Percentiles rank a stretch among this genome's conserved stretches.
phyloP scores from a whole-genome alignment of 2,797 vertebrate species.

The Hirundo rustica region DNA sequence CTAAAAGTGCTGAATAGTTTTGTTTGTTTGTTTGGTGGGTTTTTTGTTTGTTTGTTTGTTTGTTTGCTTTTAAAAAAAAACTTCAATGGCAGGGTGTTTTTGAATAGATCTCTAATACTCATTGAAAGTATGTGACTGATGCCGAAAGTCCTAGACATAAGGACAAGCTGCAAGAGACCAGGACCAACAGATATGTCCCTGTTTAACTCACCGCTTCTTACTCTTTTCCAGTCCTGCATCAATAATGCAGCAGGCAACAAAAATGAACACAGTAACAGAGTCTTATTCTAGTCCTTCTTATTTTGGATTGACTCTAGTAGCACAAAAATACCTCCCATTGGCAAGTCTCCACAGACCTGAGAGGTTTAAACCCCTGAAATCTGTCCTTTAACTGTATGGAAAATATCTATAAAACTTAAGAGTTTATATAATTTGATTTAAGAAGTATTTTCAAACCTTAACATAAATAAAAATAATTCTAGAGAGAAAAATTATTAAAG shows the following conservation, averaged over 20 bases:
- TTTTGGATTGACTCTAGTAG: background rate
- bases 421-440: background rate
- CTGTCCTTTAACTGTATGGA: background rate
- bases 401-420: background rate
- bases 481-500: background rate
- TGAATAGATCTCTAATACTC: conserved; percentile 12
- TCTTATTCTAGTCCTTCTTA: background rate
- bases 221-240: background rate
- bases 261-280: background rate
- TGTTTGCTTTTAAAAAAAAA: background rate
- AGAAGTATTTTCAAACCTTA: background rate
- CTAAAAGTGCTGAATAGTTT: conserved; percentile 30
- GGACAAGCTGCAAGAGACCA: background rate
- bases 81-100: background rate
- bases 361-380: background rate
- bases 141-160: background rate
- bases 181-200: background rate
- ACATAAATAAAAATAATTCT: background rate
- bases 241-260: conserved; percentile 38
- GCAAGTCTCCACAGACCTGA: background rate
- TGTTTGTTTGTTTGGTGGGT: background rate
- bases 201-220: background rate
- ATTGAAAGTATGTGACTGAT: background rate
- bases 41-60: background rate
- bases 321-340: conserved; percentile 14